Evolutionary conservation across 2,797 vertebrate species (phyloP), one percentile per base, ranked within the genome.

Genomic region (Centroberyx gerrardi): DNA sequence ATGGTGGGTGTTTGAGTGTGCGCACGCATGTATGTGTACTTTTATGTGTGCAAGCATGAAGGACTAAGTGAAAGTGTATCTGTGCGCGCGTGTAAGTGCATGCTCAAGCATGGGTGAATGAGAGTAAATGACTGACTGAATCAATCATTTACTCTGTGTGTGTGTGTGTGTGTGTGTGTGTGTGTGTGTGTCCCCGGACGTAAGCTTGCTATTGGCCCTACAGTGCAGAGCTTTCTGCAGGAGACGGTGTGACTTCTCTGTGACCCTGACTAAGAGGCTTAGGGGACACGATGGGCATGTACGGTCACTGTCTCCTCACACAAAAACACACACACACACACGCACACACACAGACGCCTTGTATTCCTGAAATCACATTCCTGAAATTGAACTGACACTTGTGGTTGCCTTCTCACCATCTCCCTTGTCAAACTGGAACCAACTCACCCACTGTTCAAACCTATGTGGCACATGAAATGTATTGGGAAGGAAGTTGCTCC

Each of bases 401-500:
- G 14, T 1, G 5, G 46, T 52, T 60, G 51, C 31, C 51, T 46
- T 68, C 59, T 70, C 65, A 55, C 12, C 40, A 63, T 46, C 42
- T 44, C 4, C 53, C 18, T 1, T 55, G 59, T 74, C 71, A 29
- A 59, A 52, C n/a, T 75, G 38, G 61, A 76, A 63, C 33, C 33
- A 55, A 51, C 59, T 60, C 28, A 62, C 18, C 13, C 27, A 27
- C 15, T 17, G 46, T 28, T 63, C 7, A 56, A 42, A 79, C 72
- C 69, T 44, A 60, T 81, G 48, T 49, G 58, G 66, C 60, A 68
- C 75, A 65, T 54, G 54, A 82, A 68, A 84, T 83, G 55, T 62
- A 80, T 72, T 80, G 5, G 73, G 72, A 85, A 90, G 81, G 75
- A 91, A 90, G 86, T 75, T 56, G 40, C 64, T 83, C 22, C 44